Base-by-base conservation (phyloP, 2,797 vertebrate species). In the Sphenodon punctatus region DNA sequence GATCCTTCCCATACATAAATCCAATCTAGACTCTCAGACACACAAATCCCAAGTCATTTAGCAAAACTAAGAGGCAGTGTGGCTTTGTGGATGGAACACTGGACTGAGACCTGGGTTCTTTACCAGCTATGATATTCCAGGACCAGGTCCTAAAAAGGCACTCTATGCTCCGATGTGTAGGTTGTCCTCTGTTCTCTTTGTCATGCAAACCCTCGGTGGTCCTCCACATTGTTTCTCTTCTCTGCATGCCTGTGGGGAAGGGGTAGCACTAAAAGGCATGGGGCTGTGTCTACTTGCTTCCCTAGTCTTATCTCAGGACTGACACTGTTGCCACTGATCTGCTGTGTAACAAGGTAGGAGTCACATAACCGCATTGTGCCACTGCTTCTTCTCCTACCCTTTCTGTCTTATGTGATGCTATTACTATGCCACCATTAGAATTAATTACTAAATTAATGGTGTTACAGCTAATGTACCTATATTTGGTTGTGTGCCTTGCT, bases 401-500 rank as follows among this genome's bases (percentile, higher is more conserved):
- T 56, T 23, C 19, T 22, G 11, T n/a, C n/a, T n/a, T n/a, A n/a
- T n/a, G n/a, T n/a, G 20, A 0, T 1, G 39, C 32, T 41, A 39
- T 23, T 39, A 32, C 14, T 0, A 71, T 0, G 1, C 32, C 82
- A 27, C 14, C 69, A 82, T 56, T 42, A 76, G 58, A 84, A 82
- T 27, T 27, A 82, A 80, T 6, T 53, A 23, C 66, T 64, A 32
- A 82, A 71, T 84, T 60, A 83, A 85, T 8, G 32, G 53, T 41
- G 45, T 38, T 45, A 65, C 46, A 76, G 23, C 43, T 60, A 75
- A 72, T 15, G 22, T 67, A 55, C 22, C 61, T 20, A 7, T 75
- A 67, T 77, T 68, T 90, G 68, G 46, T 75, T 69, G 75, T 13
- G 22, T n/a, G 49, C 20, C 73, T 82, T 59, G 66, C 59, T 80